phyloP scores from a whole-genome alignment of 2,797 vertebrate genomes.

The Alfaro cultratus region DNA sequence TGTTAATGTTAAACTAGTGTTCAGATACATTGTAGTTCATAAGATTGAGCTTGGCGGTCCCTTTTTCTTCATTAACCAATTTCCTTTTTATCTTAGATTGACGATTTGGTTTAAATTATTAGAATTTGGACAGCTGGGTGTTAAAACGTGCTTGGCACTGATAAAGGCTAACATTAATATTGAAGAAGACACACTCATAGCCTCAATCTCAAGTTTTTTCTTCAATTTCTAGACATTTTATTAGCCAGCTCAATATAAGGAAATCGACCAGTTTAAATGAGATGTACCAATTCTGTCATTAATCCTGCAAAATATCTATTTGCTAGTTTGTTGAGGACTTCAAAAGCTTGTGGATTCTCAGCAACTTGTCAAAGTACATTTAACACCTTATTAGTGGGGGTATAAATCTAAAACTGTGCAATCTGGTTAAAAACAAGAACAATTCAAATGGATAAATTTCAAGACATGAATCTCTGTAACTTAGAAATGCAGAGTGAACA shows the following conservation, averaged over 20 bases:
- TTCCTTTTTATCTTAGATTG: neutral
- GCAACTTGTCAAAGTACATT: neutral
- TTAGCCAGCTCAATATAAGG: neutral
- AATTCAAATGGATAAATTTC: neutral
- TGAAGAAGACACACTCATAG: neutral
- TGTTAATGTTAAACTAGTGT: neutral
- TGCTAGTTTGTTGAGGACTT: neutral
- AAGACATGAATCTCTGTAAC: neutral
- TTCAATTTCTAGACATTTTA: neutral
- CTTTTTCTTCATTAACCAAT: neutral
- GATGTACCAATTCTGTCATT: no score
- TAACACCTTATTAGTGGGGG: neutral
- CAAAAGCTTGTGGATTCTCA: neutral
- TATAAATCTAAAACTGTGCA: neutral
- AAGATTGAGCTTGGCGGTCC: neutral
- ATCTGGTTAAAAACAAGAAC: neutral
- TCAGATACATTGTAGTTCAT: neutral
- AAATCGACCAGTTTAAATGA: neutral
- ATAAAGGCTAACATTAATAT: neutral
- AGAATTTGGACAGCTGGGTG: neutral
- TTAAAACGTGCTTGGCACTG: neutral
- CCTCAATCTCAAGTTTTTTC: neutral
- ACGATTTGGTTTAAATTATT: neutral
- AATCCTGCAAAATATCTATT: neutral
- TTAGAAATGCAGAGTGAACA: conserved; percentile 17